Base-by-base conservation (phyloP, 2,888 invertebrate species). In the Apeira syringaria region DNA sequence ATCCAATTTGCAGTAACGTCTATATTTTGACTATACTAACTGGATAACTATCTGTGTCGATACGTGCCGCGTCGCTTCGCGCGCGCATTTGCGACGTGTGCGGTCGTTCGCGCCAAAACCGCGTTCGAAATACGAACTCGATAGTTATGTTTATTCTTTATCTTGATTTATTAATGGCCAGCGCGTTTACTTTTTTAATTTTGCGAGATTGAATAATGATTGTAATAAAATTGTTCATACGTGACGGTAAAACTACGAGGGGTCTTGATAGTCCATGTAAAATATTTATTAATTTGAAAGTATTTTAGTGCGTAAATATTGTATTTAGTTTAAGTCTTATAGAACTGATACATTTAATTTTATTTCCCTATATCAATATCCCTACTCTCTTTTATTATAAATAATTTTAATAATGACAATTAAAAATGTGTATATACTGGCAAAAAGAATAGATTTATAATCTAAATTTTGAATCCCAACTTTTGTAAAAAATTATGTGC, bases 41-140 rank as follows among this genome's bases (percentile, higher is more conserved):
- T 28, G 6, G 33, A 40, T 33, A 40, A 28, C 34, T 11, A 41
- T 41, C 34, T 34, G 25, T 9, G 12, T 7, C 8, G 17, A 38
- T 30, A 72, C 75, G 78, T 77, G 78, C 69, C 60, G 53, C 58
- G 58, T 65, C 60, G 56, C 47, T 54, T 57, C 68, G 68, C 64
- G 61, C 67, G 63, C 64, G 68, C 60, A 74, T 79, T 78, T 63
- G 55, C 79, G 58, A 63, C 74, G 80, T 80, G 80, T 82, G 80
- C 69, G 81, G 80, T 78, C 74, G 53, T 58, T 71, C 68, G 65
- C 72, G 70, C 71, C 66, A 67, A 62, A 60, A 70, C 55, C 56
- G 50, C 62, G 64, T 76, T 78, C 74, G 52, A 70, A 71, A 63
- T 75, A 72, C 61, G 64, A 69, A 74, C 50, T 60, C 28, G 53